Percentiles rank a stretch among this genome's conserved stretches.
phyloP scores from a whole-genome alignment of 2,113 vertebrate genomes.

The Girardinichthys multiradiatus region DNA sequence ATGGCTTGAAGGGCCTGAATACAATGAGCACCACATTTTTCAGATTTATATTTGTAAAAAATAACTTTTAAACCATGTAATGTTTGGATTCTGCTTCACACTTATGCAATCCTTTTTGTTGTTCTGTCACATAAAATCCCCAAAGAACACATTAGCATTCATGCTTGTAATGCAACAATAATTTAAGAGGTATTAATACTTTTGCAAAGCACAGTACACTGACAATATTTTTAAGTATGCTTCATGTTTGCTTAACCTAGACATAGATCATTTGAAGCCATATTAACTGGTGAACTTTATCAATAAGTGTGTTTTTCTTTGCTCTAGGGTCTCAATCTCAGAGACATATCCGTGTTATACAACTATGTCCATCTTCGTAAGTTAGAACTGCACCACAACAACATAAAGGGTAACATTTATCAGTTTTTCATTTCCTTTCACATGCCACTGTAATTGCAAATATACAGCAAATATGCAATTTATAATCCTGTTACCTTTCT shows the following conservation, averaged over 20 bases:
- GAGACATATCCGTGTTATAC: conserved; percentile 84
- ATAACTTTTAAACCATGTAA: too few relatives aligned
- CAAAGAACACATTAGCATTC: too few relatives aligned
- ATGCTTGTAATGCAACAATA: too few relatives aligned
- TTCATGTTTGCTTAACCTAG: neutral
- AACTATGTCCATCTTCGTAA: conserved; percentile 88
- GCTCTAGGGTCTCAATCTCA: conserved; percentile 80
- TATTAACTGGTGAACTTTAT: neutral
- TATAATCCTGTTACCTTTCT: neutral
- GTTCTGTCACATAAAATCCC: too few relatives aligned
- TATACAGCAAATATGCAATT: neutral
- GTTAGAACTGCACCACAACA: conserved; percentile 89
- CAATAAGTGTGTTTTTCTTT: conserved; percentile 31
- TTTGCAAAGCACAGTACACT: too few relatives aligned
- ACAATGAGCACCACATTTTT: too few relatives aligned
- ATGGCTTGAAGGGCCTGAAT: too few relatives aligned
- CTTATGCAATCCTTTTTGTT: too few relatives aligned
- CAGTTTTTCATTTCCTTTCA: neutral
- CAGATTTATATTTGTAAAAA: too few relatives aligned
- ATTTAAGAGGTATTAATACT: too few relatives aligned
- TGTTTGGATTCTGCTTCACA: too few relatives aligned
- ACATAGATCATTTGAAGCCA: neutral
- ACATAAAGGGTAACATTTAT: conserved; percentile 84
- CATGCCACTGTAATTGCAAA: neutral
- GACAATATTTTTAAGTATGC: too few relatives aligned